Conservation (phyloP, 2,888 invertebrate species). For the Xylota segnis region DNA sequence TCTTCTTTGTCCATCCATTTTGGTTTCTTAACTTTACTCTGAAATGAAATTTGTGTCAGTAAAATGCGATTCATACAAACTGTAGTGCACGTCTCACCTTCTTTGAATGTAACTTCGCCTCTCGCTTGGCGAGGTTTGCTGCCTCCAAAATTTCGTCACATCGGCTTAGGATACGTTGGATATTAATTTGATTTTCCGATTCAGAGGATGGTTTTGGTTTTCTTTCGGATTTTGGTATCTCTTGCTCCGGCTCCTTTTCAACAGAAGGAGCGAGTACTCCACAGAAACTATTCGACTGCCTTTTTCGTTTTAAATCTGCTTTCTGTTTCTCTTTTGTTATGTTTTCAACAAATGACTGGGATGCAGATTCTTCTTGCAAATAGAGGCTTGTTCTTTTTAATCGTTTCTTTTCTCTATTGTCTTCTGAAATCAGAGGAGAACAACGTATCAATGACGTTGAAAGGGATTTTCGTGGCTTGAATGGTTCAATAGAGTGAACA, state of each 20-base stretch:
- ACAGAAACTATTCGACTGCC: constrained; percentile 81
- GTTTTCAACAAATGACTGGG: constrained; percentile 81
- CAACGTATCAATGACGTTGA: not conserved
- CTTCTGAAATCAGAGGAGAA: not conserved
- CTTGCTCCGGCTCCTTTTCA: not conserved
- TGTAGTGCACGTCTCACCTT: constrained; percentile 77
- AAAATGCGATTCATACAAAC: not conserved
- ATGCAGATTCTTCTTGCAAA: constrained; percentile 77
- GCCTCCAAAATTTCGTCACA: constrained; percentile 80
- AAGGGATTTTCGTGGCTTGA: constrained; percentile 51
- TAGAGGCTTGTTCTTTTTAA: constrained; percentile 58
- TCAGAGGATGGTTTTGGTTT: constrained; percentile 16
- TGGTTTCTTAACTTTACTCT: constrained; percentile 75
- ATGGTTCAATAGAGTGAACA: constrained; percentile 58
- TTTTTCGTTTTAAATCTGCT: constrained; percentile 78
- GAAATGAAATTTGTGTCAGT: not conserved
- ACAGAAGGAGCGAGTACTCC: constrained; percentile 34
- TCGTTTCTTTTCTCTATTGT: constrained; percentile 7
- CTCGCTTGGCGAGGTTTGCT: constrained; percentile 80
- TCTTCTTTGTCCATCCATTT: constrained; percentile 69
- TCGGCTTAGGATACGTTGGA: constrained; percentile 76
- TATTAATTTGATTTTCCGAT: not conserved
- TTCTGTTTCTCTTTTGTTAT: constrained; percentile 75
- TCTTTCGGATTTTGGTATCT: constrained; percentile 20
- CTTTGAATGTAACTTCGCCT: constrained; percentile 78